Evolutionary conservation across 35 echinoderm and acorn worm species (phyloP).

Genomic region (Lytechinus pictus): DNA sequence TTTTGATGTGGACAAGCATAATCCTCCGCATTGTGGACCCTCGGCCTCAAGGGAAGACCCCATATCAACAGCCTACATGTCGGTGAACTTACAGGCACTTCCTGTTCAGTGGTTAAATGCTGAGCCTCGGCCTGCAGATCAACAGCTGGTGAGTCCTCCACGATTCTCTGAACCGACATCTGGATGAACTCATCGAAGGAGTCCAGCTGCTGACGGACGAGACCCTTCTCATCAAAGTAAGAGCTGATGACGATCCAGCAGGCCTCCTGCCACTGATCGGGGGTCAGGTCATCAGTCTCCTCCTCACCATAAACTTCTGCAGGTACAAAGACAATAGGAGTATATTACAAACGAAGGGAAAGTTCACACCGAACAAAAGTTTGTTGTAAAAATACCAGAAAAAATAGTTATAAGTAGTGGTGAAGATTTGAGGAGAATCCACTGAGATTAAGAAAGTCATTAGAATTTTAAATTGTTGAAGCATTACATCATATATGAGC

Average conservation of each 20-base stretch:
- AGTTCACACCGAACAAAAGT: no score
- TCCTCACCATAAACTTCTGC: slow-evolving; percentile 70
- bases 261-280: slow-evolving; percentile 83
- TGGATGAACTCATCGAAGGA: slow-evolving; percentile 97
- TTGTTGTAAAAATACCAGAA: no score
- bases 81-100: slow-evolving; percentile 78
- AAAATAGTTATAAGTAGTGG: no score
- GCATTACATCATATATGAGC: no score
- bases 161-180: slow-evolving; percentile 96
- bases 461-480: no score
- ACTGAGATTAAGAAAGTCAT: no score
- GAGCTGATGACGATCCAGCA: slow-evolving; percentile 99
- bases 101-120: slow-evolving; percentile 83
- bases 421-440: no score
- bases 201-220: slow-evolving; percentile 92
- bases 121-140: slow-evolving; percentile 90
- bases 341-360: no score
- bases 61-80: no score
- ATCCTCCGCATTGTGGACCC: no score
- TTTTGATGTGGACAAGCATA: no score
- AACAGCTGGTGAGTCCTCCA: slow-evolving; percentile 90
- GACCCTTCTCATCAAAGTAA: slow-evolving; percentile 97
- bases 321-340: not conserved
- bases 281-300: slow-evolving; percentile 86
- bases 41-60: no score